phyloP scores from a whole-genome alignment of 2,797 vertebrate species.

The Hafferia zeledoni region DNA sequence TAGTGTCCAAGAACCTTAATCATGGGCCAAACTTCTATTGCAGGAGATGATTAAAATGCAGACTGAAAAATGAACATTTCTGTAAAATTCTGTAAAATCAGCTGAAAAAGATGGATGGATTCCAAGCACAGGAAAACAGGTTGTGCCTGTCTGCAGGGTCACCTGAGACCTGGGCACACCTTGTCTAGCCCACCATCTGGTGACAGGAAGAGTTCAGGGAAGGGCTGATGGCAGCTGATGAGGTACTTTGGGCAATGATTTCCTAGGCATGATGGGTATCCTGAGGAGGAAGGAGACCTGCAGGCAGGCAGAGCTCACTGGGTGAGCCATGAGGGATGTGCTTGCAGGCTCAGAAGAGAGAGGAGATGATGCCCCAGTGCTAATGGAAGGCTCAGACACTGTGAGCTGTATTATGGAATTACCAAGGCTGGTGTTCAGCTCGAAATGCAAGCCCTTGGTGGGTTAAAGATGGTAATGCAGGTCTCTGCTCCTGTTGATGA shows the following conservation, averaged over 20 bases:
- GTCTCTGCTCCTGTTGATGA: neutral
- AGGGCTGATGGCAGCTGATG: neutral
- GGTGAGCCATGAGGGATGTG: neutral
- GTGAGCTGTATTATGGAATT: neutral
- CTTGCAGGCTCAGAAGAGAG: neutral
- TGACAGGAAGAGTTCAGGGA: neutral
- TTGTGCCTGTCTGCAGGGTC: neutral
- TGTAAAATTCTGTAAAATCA: neutral
- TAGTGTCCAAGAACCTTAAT: neutral
- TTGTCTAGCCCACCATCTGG: neutral
- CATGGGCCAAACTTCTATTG: neutral
- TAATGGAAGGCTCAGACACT: neutral
- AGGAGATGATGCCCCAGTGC: neutral
- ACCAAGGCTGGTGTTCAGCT: neutral
- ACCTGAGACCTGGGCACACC: accelerated
- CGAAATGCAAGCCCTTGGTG: neutral
- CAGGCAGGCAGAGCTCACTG: neutral
- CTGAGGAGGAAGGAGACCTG: neutral
- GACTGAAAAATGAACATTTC: slow-evolving; percentile 23
- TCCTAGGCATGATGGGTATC: neutral
- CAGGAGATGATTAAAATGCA: neutral
- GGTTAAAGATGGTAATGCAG: neutral
- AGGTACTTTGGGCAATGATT: neutral
- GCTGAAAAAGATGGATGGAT: neutral
- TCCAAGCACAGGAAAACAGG: neutral